Base-by-base conservation (phyloP, 2,888 invertebrate species). In the Trissolcus japonicus region DNA sequence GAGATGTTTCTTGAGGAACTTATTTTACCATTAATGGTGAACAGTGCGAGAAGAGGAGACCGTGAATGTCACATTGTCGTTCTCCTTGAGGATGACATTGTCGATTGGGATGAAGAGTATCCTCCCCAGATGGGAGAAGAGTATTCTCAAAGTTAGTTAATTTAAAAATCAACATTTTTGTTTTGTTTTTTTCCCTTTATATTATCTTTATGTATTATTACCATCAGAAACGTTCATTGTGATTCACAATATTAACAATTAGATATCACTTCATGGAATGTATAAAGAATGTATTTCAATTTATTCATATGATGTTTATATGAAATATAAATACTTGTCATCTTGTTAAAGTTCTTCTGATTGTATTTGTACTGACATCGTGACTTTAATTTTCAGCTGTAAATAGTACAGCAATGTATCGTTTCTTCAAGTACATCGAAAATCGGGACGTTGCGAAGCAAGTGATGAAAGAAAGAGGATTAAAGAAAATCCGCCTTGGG, bases 101-200 rank as follows among this genome's bases (percentile, higher is more conserved):
- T 95, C 25, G 99, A 99, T 86, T 99, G 99, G 99, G 99, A 99
- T 87, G 98, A 98, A 86, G 96, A 99, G 88, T 99, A 97, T 89
- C 99, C 99, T 0, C 99, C 99, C 0, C 98, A 98, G 90, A 99
- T 99, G 97, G 99, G 99, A 6, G 99, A 98, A 86, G 98, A 99
- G 90, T 98, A 99, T 90, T 96, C 97, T 55, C 98, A 98, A 91
- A 98, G 95, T 93, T 90, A 90, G 90, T 86, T n/a, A n/a, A n/a
- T n/a, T n/a, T n/a, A n/a, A n/a, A n/a, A n/a, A n/a, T n/a, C n/a
- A n/a, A n/a, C n/a, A n/a, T n/a, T n/a, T n/a, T n/a, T n/a, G n/a
- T n/a, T n/a, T n/a, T n/a, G n/a, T n/a, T n/a, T n/a, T n/a, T n/a
- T n/a, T n/a, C n/a, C n/a, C n/a, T n/a, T n/a, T n/a, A n/a, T n/a